Evolutionary conservation across 2,888 invertebrate genomes (phyloP), one percentile per base, ranked within the genome.

Genomic region (Zygaena filipendulae): DNA sequence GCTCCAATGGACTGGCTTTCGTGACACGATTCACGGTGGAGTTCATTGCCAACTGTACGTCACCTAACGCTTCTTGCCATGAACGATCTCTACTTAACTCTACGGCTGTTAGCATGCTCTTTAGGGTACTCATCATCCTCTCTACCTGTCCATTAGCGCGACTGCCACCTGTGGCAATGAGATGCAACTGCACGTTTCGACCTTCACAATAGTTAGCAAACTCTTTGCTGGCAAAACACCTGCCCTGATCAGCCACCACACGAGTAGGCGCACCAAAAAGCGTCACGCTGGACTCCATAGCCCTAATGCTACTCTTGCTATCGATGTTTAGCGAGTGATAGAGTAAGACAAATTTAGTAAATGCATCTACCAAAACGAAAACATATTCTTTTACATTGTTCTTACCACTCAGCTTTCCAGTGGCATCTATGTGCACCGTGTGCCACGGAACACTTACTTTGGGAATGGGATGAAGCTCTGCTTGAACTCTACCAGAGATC

Each of bases 351-450:
- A 25, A 48, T 35, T 50, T 49, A 1, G 50, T 47, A 14, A 48
- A 51, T 1, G 40, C 43, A 14, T 53, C 50, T 2, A 51, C 33
- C 3, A 47, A 9, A 0, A 52, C 49, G 13, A 43, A 32, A 5
- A 45, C 35, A 25, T 52, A 49, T 34, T 50, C 49, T 21, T 50
- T 48, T 2, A n/a, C n/a, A 21, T 44, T 35, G 12, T 24, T 49
- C 24, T 47, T 51, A 5, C 49, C 46, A 16, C 40, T 43, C 2
- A 52, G 31, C 31, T 46, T 50, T 5, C 47, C 43, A 4, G 40
- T 36, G 2, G 37, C 32, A 26, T 56, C 53, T 1, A 50, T 42
- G 26, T 55, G 53, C 6, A 53, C 10, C 1, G 50, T 54, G 24
- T 54, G 52, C 47, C 47, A 55, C 1, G 35, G 34, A 7, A 37